phyloP scores from a whole-genome alignment of 2,113 vertebrate genomes.

The Daubentonia madagascariensis region DNA sequence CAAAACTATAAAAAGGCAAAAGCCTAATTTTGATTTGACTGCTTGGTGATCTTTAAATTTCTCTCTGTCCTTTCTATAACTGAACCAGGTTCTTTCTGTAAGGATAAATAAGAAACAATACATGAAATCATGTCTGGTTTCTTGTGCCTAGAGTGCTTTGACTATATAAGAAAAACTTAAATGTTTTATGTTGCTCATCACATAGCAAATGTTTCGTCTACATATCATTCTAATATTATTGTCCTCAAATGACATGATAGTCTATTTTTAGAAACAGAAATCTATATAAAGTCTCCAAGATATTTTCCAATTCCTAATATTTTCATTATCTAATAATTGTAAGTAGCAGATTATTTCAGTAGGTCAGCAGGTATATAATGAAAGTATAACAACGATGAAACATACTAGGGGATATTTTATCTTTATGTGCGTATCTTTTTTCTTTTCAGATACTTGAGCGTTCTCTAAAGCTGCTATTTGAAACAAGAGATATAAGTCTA shows the following conservation, averaged over 20 bases:
- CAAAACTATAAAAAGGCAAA: background rate
- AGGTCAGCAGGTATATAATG: constrained; percentile 20
- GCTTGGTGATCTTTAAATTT: constrained; percentile 27
- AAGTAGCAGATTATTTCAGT: constrained; percentile 13
- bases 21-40: background rate
- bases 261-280: constrained; percentile 25
- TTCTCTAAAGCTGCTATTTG: constrained; percentile 98
- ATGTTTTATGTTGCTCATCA: background rate
- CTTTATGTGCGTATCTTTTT: constrained; percentile 47
- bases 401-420: background rate
- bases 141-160: background rate
- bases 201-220: background rate
- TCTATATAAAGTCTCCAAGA: constrained; percentile 27
- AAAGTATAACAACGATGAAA: constrained; percentile 4
- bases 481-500: constrained; percentile 97
- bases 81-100: background rate
- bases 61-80: background rate
- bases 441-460: constrained; percentile 93
- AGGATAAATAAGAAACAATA: background rate
- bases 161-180: background rate
- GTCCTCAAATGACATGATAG: constrained; percentile 6
- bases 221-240: background rate
- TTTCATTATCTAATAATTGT: background rate
- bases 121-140: background rate
- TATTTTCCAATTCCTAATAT: constrained; percentile 28